Base-by-base conservation (phyloP, 2,113 vertebrate genomes). In the Engystomops pustulosus region DNA sequence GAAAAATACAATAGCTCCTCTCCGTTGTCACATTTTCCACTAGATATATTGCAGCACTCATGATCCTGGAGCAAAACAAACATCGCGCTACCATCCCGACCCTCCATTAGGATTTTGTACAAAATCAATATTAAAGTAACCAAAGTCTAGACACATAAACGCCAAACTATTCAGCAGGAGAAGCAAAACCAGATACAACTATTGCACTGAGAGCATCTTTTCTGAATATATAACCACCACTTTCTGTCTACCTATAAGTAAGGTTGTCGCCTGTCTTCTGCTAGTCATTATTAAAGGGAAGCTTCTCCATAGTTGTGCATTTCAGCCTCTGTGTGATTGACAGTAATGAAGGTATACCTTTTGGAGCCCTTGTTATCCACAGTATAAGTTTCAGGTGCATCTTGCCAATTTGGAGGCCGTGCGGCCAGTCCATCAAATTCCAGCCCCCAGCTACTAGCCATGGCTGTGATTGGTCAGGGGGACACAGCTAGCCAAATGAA, bases 141-240 rank as follows among this genome's bases (percentile, higher is more conserved):
- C 87, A 7, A 78, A 91, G 94, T 94, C 93, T 94, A 94, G 93
- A 94, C 93, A 77, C 90, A 93, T 92, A 91, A 93, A 93, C 69
- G 91, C 90, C 93, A 92, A 89, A 90, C 88, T 90, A 89, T 93
- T 95, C 93, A 93, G 93, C 91, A 89, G 90, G 89, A 90, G 90
- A 93, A 91, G 92, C 89, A 89, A 90, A 90, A 87, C 88, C 89
- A 89, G 89, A 89, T 91, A 94, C 94, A 92, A 94, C 94, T 95
- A 93, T 96, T 95, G 95, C 92, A 93, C 91, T 90, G 91, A 93
- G 93, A 95, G 95, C 91, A 92, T 93, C 94, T 94, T 91, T 91
- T 87, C 82, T 90, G 93, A 89, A 92, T 95, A 95, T 94, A 95
- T 95, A 93, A 67, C 17, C 6, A 67, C 30, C 62, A 67, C 62